Evolutionary conservation across 1,140 invertebrate genomes (phyloP).

Genomic region (Meloidogyne hapla): DNA sequence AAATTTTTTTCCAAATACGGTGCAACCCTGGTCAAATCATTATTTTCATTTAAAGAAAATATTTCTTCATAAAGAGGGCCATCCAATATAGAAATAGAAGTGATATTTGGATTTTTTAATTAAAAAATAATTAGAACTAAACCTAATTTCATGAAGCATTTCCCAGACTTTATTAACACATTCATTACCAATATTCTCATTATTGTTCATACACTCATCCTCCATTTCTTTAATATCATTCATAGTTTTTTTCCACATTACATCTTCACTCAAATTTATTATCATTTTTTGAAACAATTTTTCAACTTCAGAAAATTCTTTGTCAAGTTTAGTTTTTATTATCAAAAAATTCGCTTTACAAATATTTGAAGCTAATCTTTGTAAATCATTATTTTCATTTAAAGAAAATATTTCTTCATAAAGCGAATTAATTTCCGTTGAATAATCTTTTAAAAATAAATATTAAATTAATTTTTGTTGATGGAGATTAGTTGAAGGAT

Average conservation of each 20-base stretch:
- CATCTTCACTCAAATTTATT: background rate
- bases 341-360: background rate
- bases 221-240: background rate
- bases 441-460: background rate
- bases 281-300: background rate
- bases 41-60: background rate
- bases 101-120: no score
- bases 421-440: background rate
- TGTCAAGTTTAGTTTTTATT: background rate
- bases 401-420: background rate
- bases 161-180: no score
- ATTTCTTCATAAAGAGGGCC: background rate
- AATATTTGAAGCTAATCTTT: background rate
- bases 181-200: background rate
- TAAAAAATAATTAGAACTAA: no score
- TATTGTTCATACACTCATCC: background rate
- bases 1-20: no score
- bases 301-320: background rate
- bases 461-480: no score
- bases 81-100: no score
- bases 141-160: no score
- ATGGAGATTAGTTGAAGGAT: no score
- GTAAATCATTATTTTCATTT: background rate
- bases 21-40: no score
- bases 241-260: no score